Percentiles rank a stretch among this genome's conserved stretches.
phyloP scores from a whole-genome alignment of 2,797 vertebrate genomes.

The Diplodus puntazzo region DNA sequence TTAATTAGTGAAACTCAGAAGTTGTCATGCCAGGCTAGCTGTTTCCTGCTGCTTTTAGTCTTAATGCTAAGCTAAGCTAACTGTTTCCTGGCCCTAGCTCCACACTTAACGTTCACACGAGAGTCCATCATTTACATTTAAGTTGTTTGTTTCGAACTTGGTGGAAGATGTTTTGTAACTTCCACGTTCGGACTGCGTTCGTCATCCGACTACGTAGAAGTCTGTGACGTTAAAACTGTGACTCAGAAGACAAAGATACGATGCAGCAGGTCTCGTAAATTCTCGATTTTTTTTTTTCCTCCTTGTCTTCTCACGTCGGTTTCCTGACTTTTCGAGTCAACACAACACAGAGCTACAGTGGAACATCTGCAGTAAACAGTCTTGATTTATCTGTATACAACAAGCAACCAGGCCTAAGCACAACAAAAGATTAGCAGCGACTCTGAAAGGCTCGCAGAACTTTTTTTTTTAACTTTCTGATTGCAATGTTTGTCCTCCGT shows the following conservation, averaged over 20 bases:
- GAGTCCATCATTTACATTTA: background rate
- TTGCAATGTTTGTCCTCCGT: slow-evolving; percentile 6
- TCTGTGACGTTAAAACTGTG: background rate
- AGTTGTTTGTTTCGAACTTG: too few species aligned
- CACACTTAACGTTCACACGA: background rate
- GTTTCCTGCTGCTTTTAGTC: too few species aligned
- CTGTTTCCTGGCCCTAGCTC: background rate
- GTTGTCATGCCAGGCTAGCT: too few species aligned
- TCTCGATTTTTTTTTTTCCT: background rate
- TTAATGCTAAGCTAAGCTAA: background rate
- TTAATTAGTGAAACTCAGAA: too few species aligned
- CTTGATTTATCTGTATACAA: slow-evolving; percentile 14
- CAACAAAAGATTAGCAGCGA: background rate
- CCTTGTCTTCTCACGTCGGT: background rate
- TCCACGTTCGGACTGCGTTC: background rate
- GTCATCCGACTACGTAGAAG: background rate
- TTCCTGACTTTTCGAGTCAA: background rate
- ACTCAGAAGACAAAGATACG: background rate
- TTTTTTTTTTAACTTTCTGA: background rate
- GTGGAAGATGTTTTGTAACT: too few species aligned
- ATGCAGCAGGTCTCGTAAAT: background rate
- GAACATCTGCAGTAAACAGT: slow-evolving; percentile 27
- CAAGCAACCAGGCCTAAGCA: background rate
- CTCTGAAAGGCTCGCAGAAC: slow-evolving; percentile 1
- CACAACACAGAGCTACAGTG: background rate